Conservation (phyloP, 2,888 invertebrate species). For the Colostygia pectinataria region DNA sequence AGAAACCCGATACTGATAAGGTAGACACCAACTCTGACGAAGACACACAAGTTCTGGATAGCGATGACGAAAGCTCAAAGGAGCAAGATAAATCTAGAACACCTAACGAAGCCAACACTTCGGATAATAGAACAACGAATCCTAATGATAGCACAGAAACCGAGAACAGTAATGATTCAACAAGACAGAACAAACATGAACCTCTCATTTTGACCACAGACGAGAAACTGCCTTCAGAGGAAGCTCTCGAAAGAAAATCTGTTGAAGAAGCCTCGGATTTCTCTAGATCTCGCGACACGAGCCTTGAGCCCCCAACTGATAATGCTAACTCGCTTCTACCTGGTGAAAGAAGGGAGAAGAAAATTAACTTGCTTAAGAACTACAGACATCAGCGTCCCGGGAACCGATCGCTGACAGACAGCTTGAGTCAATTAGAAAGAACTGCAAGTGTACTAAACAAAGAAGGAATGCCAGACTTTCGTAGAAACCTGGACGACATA, state of each 20-base stretch:
- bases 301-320: constrained; percentile 31
- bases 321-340: constrained; percentile 36
- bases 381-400: constrained; percentile 74
- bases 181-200: constrained; percentile 37
- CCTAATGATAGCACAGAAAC: constrained; percentile 18
- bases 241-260: constrained; percentile 59
- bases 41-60: constrained; percentile 72
- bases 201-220: constrained; percentile 70
- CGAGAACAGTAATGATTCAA: constrained; percentile 31
- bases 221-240: constrained; percentile 71
- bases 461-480: constrained; percentile 74
- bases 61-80: constrained; percentile 62
- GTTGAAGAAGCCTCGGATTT: constrained; percentile 46
- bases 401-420: constrained; percentile 60
- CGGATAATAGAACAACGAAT: constrained; percentile 27
- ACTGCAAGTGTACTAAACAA: constrained; percentile 72
- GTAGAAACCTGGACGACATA: constrained; percentile 76
- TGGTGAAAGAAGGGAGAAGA: constrained; percentile 58
- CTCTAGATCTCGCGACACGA: constrained; percentile 34
- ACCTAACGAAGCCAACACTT: constrained; percentile 32
- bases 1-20: constrained; percentile 53
- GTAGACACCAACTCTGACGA: constrained; percentile 61
- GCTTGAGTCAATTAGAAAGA: constrained; percentile 69
- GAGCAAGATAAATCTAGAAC: constrained; percentile 37
- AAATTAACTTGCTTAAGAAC: constrained; percentile 75